A percentile compares a stretch with the other conserved stretches of the same genome.
phyloP scores from a whole-genome alignment of 2,888 invertebrate genomes.

The Harpagoxenus sublaevis region DNA sequence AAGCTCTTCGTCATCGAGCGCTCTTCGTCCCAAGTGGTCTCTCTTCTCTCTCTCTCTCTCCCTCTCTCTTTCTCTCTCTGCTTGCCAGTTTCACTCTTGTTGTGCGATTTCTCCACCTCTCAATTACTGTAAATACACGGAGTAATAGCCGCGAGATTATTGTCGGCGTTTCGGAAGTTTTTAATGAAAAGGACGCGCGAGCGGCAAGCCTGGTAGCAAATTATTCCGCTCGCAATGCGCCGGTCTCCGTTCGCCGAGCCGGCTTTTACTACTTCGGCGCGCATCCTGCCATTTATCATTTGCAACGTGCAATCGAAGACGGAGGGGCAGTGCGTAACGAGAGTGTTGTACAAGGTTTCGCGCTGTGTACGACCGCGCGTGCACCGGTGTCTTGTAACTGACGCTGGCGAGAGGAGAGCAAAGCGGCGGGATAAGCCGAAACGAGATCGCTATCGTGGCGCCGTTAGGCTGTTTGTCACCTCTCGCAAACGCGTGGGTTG shows the following conservation, averaged over 20 bases:
- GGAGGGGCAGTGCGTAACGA: conserved; percentile 58
- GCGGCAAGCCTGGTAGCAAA: conserved; percentile 67
- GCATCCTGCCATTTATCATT: conserved; percentile 73
- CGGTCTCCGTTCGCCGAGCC: conserved; percentile 7
- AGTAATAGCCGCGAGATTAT: conserved; percentile 71
- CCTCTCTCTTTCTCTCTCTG: neutral
- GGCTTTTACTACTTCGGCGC: conserved; percentile 67
- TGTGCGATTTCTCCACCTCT: conserved; percentile 62
- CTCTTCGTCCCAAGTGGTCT: neutral
- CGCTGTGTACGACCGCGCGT: conserved; percentile 75
- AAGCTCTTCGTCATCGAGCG: conserved; percentile 62
- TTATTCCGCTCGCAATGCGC: conserved; percentile 60
- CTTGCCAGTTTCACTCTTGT: neutral
- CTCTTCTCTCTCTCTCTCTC: conserved; percentile 8
- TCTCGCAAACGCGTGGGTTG: conserved; percentile 41
- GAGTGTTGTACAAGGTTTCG: conserved; percentile 63
- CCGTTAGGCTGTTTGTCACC: conserved; percentile 56
- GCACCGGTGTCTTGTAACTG: conserved; percentile 36
- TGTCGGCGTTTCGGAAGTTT: conserved; percentile 74
- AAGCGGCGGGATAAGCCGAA: conserved; percentile 31
- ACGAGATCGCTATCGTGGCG: conserved; percentile 54
- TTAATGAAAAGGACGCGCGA: conserved; percentile 73
- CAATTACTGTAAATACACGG: conserved; percentile 68
- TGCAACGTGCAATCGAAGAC: conserved; percentile 71
- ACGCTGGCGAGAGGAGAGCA: conserved; percentile 26